Evolutionary conservation across 2,113 vertebrate species (phyloP), one percentile per base, ranked within the genome.

Genomic region (Apteryx mantelli): DNA sequence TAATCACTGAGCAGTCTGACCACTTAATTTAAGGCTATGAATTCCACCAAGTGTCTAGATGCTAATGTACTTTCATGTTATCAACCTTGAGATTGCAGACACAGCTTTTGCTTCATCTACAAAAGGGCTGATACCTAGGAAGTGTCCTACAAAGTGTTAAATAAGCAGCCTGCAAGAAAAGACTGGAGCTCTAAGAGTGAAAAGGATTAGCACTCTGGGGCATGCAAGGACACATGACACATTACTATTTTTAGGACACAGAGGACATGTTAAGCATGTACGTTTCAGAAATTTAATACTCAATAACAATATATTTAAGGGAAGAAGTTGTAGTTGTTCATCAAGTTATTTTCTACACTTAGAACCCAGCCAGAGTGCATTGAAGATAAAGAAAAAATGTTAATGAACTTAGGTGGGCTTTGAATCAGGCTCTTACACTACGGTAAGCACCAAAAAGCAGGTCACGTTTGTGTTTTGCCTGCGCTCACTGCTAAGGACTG

Each of bases 1-100:
- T 65, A 83, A 61, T 3, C 0, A 0, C 50, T 77, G 30, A 56
- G 14, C n/a, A 38, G 40, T 52, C 13, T 74, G 64, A 38, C 21
- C 21, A 69, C 21, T 19, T 52, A 53, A 52, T 1, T 46, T 65
- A 52, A 1, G 9, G 9, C 40, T 66, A 28, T 24, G 15, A 92
- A 89, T 53, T 65, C 34, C 32, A 48, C 16, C 46, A 78, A 40
- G n/a, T 64, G 38, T 22, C 38, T 81, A 52, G 28, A 13, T 52
- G 25, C 19, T 77, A 53, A 38, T 28, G n/a, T 30, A 69, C 40
- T 63, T 63, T 1, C 20, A 9, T 22, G 4, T 52, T 60, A 22
- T 48, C 40, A 65, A 10, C 5, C 2, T 53, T 74, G 52, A 69
- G 28, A 53, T 5, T 66, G 50, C 83, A 86, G 28, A 46, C 38